Evolutionary conservation across 2,888 invertebrate species (phyloP), one percentile per base, ranked within the genome.

Genomic region (Trichogramma evanescens): DNA sequence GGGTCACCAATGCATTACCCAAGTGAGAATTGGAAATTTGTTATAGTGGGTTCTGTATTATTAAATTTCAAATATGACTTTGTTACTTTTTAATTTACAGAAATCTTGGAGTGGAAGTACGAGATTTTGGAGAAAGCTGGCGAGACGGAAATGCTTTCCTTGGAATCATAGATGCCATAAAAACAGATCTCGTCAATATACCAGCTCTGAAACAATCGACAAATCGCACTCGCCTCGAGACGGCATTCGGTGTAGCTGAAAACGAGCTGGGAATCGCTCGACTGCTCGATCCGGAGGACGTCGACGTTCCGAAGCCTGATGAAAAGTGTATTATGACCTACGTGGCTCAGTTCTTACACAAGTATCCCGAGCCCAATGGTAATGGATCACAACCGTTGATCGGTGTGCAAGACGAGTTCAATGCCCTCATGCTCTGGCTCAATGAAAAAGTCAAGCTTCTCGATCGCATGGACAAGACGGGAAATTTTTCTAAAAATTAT

Each of bases 291-390:
- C 92, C 96, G 4, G 96, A 96, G 80, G 95, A 95, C 79, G 95
- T 95, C 55, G 95, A 96, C 78, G 95, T 95, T 40, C 89, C 91
- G 41, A 92, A 93, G 76, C 97, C 97, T 4, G 97, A 97, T 78
- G 97, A 97, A 78, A 91, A 93, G 80, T 95, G 95, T 65, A 93
- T 97, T 71, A 97, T 97, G 96, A 97, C 97, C 42, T 97, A 97
- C 78, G 95, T 97, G 65, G 95, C 97, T 48, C 96, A 97, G 82
- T 97, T 97, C 80, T 83, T 97, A 74, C 95, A 96, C 78, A 94
- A 95, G 81, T 93, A 92, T 80, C 92, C 92, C 52, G 92, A 93
- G 81, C 91, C 92, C 55, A 89, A 87, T 80, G 87, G 86, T 67
- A 85, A 86, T 63, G 86, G 86, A 65, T 83, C 85, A 26, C 88